Base-by-base conservation (phyloP, 2,113 vertebrate genomes). In the Archilochus colubris region DNA sequence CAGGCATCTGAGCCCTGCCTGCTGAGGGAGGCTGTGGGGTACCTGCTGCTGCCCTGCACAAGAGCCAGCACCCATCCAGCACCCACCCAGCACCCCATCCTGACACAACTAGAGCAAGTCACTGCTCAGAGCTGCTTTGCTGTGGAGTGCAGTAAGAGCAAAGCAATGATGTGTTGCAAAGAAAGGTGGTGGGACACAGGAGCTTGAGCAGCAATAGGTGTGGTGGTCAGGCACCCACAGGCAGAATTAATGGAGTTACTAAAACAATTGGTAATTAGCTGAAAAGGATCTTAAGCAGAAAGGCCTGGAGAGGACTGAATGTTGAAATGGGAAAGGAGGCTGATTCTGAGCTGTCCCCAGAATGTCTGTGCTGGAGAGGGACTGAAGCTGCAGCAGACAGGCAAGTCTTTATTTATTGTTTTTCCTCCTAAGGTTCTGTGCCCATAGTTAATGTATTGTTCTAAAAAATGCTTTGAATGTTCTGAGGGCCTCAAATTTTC, bases 71-170 rank as follows among this genome's bases (percentile, higher is more conserved):
- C 19, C 46, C 28, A 4, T 16, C 46, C 28, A 5, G 59, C 30
- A 4, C 19, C 46, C 28, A 4, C 16, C 46, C 28, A 5, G 59
- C 50, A 15, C 12, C 7, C 12, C 7, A 2, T 10, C 16, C 25
- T 28, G 50, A 2, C 16, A 15, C 3, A 46, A 7, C 2, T 0
- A 2, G 3, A 8, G 19, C 54, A 4, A 13, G 2, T 25, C 20
- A 0, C 0, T 2, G 4, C 7, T 1, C 21, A 3, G 48, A 50
- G 27, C 46, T 7, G 20, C 10, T 22, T 30, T 43, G 55, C n/a
- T 61, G 9, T 14, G 3, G 24, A 51, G 21, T 2, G 19, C 30
- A 3, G 1, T 0, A 3, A 7, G 58, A 28, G 48, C 25, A 73
- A 51, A 73, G 30, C 18, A 7, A 59, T 23, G 44, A 38, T 1